Percentiles rank a stretch among this genome's conserved stretches.
These are phyloP conservation scores for Synodontis membranacea DNA, from an alignment of 2,113 vertebrate genomes.

Conservation along the genomic window DNA sequence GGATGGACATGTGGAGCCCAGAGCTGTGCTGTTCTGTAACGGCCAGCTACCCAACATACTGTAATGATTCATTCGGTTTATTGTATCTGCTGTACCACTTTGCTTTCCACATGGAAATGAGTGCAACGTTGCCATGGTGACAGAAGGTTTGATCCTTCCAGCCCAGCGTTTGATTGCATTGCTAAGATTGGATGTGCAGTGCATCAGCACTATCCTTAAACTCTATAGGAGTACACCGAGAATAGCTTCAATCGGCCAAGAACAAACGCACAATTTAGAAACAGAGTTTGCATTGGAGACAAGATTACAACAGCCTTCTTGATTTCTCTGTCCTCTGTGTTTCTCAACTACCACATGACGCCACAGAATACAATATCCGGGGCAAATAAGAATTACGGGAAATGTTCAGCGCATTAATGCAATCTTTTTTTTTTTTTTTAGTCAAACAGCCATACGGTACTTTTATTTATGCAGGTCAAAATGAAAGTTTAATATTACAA, in stretches of 20 bases:
- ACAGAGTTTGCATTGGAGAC: too few relatives aligned
- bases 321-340: neutral
- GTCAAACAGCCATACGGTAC: neutral
- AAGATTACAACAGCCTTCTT: neutral
- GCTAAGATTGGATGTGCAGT: constrained; percentile 29
- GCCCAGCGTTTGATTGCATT: constrained; percentile 19
- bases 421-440: neutral
- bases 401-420: neutral
- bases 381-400: neutral
- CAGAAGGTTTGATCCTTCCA: constrained; percentile 38
- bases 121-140: constrained; percentile 52
- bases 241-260: neutral
- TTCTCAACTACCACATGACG: neutral
- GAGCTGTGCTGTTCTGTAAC: constrained; percentile 7
- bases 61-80: constrained; percentile 29
- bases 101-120: constrained; percentile 40
- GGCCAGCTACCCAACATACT: constrained; percentile 14
- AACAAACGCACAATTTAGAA: neutral
- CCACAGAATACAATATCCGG: neutral
- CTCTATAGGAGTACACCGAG: neutral
- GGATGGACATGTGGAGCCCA: constrained; percentile 16
- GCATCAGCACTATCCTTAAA: constrained; percentile 31
- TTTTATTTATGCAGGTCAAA: neutral
- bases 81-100: constrained; percentile 35
- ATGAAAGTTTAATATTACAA: neutral